phyloP scores from a whole-genome alignment of 2,888 invertebrate species.

The Hybos culiciformis region DNA sequence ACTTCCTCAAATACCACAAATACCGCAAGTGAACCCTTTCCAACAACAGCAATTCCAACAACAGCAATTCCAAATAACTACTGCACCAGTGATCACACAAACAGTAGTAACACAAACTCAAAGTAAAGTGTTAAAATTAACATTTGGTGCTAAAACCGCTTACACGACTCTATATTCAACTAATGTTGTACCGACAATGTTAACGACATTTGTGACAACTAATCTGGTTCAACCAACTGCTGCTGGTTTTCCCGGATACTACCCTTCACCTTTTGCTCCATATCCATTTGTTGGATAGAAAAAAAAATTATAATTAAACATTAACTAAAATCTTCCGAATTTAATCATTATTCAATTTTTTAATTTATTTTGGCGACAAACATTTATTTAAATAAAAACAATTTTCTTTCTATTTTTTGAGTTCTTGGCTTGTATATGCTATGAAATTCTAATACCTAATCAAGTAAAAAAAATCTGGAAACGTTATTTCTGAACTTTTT shows the following conservation, averaged over 20 bases:
- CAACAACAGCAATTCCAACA: conserved; percentile 43
- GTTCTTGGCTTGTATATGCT: no score
- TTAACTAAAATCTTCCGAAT: background rate
- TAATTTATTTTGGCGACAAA: no score
- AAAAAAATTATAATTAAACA: background rate
- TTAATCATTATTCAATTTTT: no score
- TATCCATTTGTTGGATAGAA: conserved; percentile 59
- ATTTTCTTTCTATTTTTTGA: no score
- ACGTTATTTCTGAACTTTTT: no score
- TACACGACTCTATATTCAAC: conserved; percentile 77
- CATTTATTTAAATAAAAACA: no score
- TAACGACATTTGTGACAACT: conserved; percentile 73
- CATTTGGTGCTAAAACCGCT: conserved; percentile 82
- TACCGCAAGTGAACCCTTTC: conserved; percentile 37
- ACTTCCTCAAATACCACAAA: conserved; percentile 34
- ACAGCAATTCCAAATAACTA: conserved; percentile 61
- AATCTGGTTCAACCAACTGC: conserved; percentile 61
- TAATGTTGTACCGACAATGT: conserved; percentile 62
- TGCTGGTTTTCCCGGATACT: conserved; percentile 57
- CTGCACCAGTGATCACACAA: conserved; percentile 66
- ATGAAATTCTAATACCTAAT: no score
- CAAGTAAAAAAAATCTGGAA: no score
- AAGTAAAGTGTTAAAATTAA: conserved; percentile 69
- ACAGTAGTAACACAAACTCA: conserved; percentile 66
- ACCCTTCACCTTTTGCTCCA: conserved; percentile 59